Conservation (phyloP, 2,888 invertebrate genomes). For the Calliphora vomitoria region DNA sequence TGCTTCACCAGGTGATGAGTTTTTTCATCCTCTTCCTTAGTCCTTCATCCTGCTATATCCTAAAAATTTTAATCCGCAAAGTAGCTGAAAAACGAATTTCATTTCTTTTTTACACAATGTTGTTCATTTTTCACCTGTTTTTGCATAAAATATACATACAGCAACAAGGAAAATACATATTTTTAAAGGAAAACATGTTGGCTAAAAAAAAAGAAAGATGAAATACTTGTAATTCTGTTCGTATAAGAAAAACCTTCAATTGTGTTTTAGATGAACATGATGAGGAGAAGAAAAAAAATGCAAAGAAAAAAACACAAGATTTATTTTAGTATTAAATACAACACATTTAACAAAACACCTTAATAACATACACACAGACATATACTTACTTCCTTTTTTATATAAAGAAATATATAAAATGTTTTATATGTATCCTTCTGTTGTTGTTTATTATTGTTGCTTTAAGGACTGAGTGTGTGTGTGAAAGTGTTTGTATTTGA, state of each 20-base stretch:
- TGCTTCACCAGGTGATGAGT: not conserved
- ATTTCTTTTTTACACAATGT: conserved; percentile 11
- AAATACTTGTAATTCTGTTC: conserved; percentile 24
- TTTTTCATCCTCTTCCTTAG: not conserved
- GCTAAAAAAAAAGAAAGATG: conserved; percentile 19
- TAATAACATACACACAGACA: conserved; percentile 29
- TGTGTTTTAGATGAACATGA: conserved; percentile 59
- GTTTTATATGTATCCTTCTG: conserved; percentile 17
- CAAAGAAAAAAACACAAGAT: conserved; percentile 53
- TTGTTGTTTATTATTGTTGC: conserved; percentile 45
- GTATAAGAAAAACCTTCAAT: conserved; percentile 61
- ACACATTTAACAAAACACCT: conserved; percentile 69
- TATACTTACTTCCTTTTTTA: not conserved
- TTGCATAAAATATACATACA: conserved; percentile 51
- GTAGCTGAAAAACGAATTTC: conserved; percentile 69
- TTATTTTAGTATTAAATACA: conserved; percentile 73
- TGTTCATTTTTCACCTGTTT: conserved; percentile 25
- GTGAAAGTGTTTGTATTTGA: conserved; percentile 39
- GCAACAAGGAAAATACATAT: conserved; percentile 1
- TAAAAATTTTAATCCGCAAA: conserved; percentile 67
- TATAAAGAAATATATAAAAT: not conserved
- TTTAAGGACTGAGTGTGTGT: conserved; percentile 47
- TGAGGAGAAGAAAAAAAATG: conserved; percentile 17
- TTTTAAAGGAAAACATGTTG: conserved; percentile 39
- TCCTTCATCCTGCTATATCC: not conserved